A percentile compares a stretch with the other conserved stretches of the same genome.
phyloP scores from a whole-genome alignment of 2,888 invertebrate genomes.

The Desoria tigrina region DNA sequence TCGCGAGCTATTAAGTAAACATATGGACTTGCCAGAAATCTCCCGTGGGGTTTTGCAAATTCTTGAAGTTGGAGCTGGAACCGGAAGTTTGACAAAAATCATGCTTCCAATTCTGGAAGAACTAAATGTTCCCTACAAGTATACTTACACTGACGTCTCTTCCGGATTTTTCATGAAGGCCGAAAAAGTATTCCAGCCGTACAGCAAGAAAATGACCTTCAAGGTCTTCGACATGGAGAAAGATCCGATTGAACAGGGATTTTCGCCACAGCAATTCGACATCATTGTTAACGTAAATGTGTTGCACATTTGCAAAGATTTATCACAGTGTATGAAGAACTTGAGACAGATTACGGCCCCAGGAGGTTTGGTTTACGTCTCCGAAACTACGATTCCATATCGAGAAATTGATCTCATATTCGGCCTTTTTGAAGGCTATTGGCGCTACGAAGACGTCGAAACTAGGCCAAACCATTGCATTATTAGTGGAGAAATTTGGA shows the following conservation, averaged over 20 bases:
- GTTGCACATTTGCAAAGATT: conserved; percentile 8
- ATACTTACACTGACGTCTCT: conserved; percentile 32
- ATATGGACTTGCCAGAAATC: neutral
- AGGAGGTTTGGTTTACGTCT: neutral
- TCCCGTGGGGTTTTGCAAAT: conserved; percentile 11
- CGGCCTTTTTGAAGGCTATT: conserved; percentile 6
- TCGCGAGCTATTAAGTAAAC: neutral
- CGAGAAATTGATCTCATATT: neutral
- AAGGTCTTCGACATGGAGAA: conserved; percentile 20
- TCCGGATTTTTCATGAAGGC: conserved; percentile 16
- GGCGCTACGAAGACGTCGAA: neutral
- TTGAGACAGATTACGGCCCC: neutral
- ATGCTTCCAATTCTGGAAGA: conserved; percentile 19
- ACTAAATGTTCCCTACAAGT: conserved; percentile 13
- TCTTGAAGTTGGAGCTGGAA: conserved; percentile 25
- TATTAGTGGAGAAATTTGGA: neutral
- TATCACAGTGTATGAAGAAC: neutral
- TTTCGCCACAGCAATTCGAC: conserved; percentile 21
- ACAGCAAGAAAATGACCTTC: conserved; percentile 1
- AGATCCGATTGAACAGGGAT: conserved; percentile 23
- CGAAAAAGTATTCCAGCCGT: conserved; percentile 15
- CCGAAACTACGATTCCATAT: neutral
- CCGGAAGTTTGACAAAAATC: conserved; percentile 13
- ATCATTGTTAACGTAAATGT: conserved; percentile 15
- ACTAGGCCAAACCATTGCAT: conserved; percentile 8